Evolutionary conservation across 2,888 invertebrate genomes (phyloP).

Genomic region (Bhutanitis thaidina): DNA sequence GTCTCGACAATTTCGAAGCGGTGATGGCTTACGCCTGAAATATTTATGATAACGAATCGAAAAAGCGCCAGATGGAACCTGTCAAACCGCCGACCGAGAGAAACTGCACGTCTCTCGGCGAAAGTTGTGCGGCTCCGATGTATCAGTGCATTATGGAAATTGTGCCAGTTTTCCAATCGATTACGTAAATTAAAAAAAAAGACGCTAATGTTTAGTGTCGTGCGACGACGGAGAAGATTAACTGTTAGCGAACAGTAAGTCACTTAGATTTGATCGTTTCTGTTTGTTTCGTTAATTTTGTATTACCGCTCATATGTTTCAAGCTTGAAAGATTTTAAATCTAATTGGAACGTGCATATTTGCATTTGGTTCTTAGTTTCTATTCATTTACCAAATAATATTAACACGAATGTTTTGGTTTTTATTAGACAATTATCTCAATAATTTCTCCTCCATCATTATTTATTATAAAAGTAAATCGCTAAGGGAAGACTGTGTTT

Average conservation of each 20-base stretch:
- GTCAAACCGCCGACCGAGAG: conserved; percentile 33
- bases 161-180: conserved; percentile 47
- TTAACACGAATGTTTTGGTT: too few relatives aligned
- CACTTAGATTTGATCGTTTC: neutral
- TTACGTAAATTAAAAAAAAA: conserved; percentile 38
- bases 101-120: conserved; percentile 46
- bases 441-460: too few relatives aligned
- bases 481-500: too few relatives aligned
- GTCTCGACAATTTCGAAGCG: neutral
- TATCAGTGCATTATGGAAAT: conserved; percentile 55
- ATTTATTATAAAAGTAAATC: too few relatives aligned
- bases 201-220: conserved; percentile 22
- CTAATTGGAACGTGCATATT: too few relatives aligned
- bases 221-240: conserved; percentile 22
- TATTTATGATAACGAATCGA: conserved; percentile 4
- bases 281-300: neutral
- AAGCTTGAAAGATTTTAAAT: too few relatives aligned
- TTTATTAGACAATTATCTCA: too few relatives aligned
- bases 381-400: too few relatives aligned
- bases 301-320: too few relatives aligned
- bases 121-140: conserved; percentile 48
- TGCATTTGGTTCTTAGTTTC: too few relatives aligned
- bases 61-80: conserved; percentile 26
- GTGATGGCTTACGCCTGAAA: conserved; percentile 1
- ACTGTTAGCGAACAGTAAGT: neutral